A percentile compares a stretch with the other conserved stretches of the same genome.
phyloP scores from a whole-genome alignment of 2,888 invertebrate species.

The Lissonota sp. region DNA sequence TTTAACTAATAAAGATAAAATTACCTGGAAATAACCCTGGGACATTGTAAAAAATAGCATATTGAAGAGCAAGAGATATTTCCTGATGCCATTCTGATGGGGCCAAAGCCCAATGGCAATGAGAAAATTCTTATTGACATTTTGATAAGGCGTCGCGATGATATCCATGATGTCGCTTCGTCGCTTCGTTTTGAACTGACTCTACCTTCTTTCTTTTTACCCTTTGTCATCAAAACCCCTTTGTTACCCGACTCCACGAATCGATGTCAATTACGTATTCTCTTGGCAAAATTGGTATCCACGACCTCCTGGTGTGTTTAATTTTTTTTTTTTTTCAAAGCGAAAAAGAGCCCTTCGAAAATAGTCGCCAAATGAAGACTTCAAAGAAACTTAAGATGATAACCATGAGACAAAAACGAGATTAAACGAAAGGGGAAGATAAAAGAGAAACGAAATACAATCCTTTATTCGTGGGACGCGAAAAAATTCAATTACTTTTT shows the following conservation, averaged over 20 bases:
- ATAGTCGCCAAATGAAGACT: neutral
- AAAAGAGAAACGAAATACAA: too few relatives aligned
- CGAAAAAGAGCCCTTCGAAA: neutral
- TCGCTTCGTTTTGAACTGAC: neutral
- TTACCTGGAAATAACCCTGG: conserved; percentile 72
- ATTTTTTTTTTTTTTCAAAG: conserved; percentile 1
- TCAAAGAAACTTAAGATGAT: too few relatives aligned
- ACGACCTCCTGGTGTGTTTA: conserved; percentile 9
- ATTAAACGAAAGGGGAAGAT: neutral
- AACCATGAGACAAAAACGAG: neutral
- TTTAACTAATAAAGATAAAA: neutral
- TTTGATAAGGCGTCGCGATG: conserved; percentile 60
- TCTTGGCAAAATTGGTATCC: conserved; percentile 25
- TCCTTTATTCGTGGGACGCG: too few relatives aligned
- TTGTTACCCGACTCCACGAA: conserved; percentile 14
- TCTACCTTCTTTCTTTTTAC: too few relatives aligned
- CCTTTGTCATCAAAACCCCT: too few relatives aligned
- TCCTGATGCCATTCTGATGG: conserved; percentile 66
- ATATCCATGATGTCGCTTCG: conserved; percentile 54
- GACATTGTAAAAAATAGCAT: conserved; percentile 62
- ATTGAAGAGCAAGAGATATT: conserved; percentile 59
- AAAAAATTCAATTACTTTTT: too few relatives aligned
- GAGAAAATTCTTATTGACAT: conserved; percentile 64
- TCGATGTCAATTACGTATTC: conserved; percentile 65
- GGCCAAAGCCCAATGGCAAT: conserved; percentile 73